Base-by-base conservation (phyloP, 2,113 vertebrate species). In the Scophthalmus maximus region DNA sequence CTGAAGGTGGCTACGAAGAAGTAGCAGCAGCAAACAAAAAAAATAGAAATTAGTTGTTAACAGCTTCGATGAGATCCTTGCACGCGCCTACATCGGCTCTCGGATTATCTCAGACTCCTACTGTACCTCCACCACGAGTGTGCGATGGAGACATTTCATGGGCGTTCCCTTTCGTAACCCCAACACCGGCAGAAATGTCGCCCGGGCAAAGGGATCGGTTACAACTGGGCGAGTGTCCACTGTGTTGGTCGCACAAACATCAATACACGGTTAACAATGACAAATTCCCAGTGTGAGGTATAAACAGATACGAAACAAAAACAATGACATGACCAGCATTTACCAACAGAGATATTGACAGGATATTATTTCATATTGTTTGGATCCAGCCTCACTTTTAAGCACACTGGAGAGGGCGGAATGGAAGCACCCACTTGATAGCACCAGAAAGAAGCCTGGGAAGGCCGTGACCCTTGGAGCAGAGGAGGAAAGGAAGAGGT, bases 1-100 rank as follows among this genome's bases (percentile, higher is more conserved):
- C 64, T 78, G 81, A 78, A 84, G 76, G 86, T 93, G 93, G 93
- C 92, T 93, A 94, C 92, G 81, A 86, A 86, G 88, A 81, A 86
- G 92, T 94, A 95, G 93, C 93, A 94, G 94, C 93, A 94, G 94
- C 94, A 96, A 94, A 87, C 84, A 74, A 83, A 87, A 83, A 34
- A 32, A 18, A n/a, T 22, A 23, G 20, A 49, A 85, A 85, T 83
- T 90, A 69, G 89, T 87, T 66, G 78, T 81, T 73, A 84, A 84
- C 78, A 71, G 74, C 76, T 87, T 76, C 12, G 50, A 70, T 77
- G 76, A 82, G 81, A 79, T 87, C 66, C 68, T 82, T 51, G 52
- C 63, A 53, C 63, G 40, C 63, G 76, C 79, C 65, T 62, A 22
- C 40, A 47, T 18, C 14, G 82, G 81, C 76, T 62, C 38, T 69